Evolutionary conservation across 1,140 invertebrate genomes (phyloP).

Genomic region (Solenopsis invicta): DNA sequence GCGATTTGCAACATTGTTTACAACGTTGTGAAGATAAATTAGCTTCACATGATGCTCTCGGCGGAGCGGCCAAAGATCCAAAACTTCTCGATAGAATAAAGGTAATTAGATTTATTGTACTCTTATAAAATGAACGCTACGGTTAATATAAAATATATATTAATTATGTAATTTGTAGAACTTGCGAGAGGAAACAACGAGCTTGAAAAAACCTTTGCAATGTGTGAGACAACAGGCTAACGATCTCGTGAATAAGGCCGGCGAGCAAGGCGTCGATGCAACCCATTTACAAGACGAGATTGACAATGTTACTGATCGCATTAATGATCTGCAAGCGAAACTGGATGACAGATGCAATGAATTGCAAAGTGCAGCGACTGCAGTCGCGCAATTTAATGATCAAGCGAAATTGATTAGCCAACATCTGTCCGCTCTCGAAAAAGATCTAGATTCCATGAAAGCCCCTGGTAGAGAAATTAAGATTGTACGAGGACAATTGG

Average conservation of each 20-base stretch:
- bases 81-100: slow-evolving; percentile 94
- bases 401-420: slow-evolving; percentile 92
- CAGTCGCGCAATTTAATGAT: slow-evolving; percentile 95
- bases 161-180: slow-evolving; percentile 80
- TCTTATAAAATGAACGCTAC: neutral
- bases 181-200: slow-evolving; percentile 91
- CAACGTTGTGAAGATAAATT: slow-evolving; percentile 96
- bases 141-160: neutral
- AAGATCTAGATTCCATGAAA: slow-evolving; percentile 94
- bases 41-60: slow-evolving; percentile 93
- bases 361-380: slow-evolving; percentile 95
- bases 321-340: slow-evolving; percentile 92
- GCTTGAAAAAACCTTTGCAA: slow-evolving; percentile 93
- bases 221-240: slow-evolving; percentile 90
- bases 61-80: slow-evolving; percentile 92
- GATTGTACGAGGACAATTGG: slow-evolving; percentile 93
- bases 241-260: slow-evolving; percentile 91
- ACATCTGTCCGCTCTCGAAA: slow-evolving; percentile 93
- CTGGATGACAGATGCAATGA: slow-evolving; percentile 93
- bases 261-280: slow-evolving; percentile 91
- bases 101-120: slow-evolving; percentile 78
- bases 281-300: slow-evolving; percentile 93
- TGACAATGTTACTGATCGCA: slow-evolving; percentile 92
- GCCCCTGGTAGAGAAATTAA: slow-evolving; percentile 95
- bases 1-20: slow-evolving; percentile 93